Base-by-base conservation (phyloP, 2,888 invertebrate genomes). In the Leucophenga montana region DNA sequence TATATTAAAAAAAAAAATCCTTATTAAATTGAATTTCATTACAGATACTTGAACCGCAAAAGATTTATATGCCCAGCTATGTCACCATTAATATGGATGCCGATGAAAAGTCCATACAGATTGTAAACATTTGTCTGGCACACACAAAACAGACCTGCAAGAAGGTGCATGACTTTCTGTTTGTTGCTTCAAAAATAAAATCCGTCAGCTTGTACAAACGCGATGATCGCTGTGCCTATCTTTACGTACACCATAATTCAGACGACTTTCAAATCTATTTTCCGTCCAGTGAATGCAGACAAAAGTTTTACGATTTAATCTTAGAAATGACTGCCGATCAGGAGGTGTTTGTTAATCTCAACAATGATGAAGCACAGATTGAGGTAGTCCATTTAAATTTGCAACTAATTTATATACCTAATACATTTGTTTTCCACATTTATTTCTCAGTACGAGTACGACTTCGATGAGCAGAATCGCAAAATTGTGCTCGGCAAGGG, bases 211-310 rank as follows among this genome's bases (percentile, higher is more conserved):
- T 97, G 73, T 99, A 98, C 89, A 98, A 98, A 89, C 92, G 98
- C 54, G 99, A 99, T 88, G 96, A 97, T 85, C 92, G 98, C 18
- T 98, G 98, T 76, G 92, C 99, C 13, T 98, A 98, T 88, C 91
- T 99, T 0, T 99, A 99, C 89, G 99, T 99, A 46, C 95, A 97
- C 88, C 96, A 98, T 88, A 98, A 99, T 88, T 98, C 98, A 0
- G 98, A 98, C 85, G 98, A 99, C 89, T 99, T 99, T 90, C 98
- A 99, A 92, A 97, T 99, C 89, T 98, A 95, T 89, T 94, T 99
- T 81, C 97, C 99, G 0, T 98, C 98, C 1, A 93, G 94, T 75
- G 91, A 92, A 57, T 96, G 95, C 86, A 92, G 95, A 71, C 93
- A 95, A 85, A 91, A 94, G 72, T 94, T 98, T 82, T 95, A 96